Evolutionary conservation across 2,113 vertebrate species (phyloP).

Genomic region (Petroica traversi): DNA sequence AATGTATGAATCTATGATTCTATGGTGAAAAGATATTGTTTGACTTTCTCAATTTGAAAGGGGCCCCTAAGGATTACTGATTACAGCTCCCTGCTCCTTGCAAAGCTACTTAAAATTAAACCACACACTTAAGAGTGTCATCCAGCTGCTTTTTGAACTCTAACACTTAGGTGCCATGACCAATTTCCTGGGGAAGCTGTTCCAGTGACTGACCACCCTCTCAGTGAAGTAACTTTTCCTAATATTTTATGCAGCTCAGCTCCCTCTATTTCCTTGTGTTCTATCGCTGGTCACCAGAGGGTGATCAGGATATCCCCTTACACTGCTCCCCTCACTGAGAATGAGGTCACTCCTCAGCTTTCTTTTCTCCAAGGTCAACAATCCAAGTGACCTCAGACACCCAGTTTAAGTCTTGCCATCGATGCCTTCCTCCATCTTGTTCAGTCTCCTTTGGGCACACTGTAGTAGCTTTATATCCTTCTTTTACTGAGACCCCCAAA

Average conservation of each 20-base stretch:
- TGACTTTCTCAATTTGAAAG: neutral
- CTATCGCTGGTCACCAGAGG: neutral
- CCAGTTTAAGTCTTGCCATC: accelerated
- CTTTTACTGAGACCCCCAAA: neutral
- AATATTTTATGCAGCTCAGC: neutral
- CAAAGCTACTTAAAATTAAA: neutral
- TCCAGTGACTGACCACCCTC: neutral
- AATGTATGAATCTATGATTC: too few relatives aligned
- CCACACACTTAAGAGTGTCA: neutral
- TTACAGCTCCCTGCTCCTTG: neutral
- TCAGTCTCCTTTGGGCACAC: neutral
- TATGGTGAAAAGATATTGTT: neutral
- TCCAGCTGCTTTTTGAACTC: neutral
- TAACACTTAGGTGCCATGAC: neutral
- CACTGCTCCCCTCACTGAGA: accelerated
- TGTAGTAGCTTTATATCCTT: neutral
- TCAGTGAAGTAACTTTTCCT: neutral
- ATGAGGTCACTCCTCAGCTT: neutral
- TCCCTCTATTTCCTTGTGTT: neutral
- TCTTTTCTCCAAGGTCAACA: neutral
- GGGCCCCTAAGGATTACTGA: accelerated
- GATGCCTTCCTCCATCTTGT: neutral
- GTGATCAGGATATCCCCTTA: neutral
- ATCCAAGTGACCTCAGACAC: neutral
- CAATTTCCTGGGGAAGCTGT: neutral